A percentile compares a stretch with the other conserved stretches of the same genome.
Conservation (phyloP, 2,888 invertebrate species). For the Pinctada fucata region DNA sequence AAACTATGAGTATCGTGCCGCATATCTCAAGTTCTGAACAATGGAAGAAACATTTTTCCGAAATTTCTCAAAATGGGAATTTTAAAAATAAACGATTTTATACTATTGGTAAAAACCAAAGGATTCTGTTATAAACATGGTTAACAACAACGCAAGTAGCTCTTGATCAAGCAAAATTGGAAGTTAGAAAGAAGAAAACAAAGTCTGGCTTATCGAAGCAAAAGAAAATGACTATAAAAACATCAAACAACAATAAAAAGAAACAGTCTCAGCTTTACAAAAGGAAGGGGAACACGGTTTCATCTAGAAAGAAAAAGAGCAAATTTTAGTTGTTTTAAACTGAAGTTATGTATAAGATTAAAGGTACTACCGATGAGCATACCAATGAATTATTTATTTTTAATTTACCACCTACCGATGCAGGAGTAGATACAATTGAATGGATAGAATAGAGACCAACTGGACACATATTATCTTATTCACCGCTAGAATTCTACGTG, state of each 20-base stretch:
- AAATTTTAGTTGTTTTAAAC: not conserved
- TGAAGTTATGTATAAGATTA: not conserved
- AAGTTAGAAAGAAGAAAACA: not conserved
- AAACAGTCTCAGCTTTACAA: not conserved
- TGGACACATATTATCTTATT: not conserved
- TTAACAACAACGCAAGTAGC: not conserved
- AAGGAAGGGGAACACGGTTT: not conserved
- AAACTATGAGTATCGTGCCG: not conserved
- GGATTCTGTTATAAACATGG: not conserved
- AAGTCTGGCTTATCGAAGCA: not conserved
- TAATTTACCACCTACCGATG: not conserved
- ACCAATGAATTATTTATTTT: not conserved
- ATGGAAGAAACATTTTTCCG: not conserved
- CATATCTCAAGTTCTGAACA: not conserved
- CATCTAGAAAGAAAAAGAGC: not conserved
- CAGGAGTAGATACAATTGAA: not conserved
- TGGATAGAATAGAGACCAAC: not conserved
- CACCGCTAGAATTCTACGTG: too few relatives aligned
- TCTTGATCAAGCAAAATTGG: not conserved
- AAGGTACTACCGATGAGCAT: not conserved
- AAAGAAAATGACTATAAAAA: not conserved
- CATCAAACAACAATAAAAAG: not conserved
- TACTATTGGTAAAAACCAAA: not conserved
- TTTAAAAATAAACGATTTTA: not conserved
- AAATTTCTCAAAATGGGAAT: not conserved